Conservation (phyloP, 2,797 vertebrate genomes). For the Paratrypauchen microcephalus region DNA sequence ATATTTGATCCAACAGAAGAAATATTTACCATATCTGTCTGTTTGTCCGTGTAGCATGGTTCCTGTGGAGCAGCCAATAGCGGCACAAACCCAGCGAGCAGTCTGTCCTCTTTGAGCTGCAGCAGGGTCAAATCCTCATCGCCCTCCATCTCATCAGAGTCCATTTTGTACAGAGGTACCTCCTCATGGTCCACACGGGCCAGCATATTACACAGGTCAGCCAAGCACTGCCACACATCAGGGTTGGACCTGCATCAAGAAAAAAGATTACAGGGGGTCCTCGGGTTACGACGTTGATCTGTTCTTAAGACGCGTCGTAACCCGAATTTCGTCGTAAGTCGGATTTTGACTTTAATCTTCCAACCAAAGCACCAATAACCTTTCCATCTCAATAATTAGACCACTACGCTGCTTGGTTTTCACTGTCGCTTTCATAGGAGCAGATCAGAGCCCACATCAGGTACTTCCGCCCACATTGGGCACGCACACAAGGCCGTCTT, state of each 20-base stretch:
- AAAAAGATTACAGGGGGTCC: too few species aligned
- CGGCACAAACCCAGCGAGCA: slow-evolving; percentile 81
- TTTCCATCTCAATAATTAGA: too few species aligned
- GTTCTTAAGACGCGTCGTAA: too few species aligned
- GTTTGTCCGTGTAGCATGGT: slow-evolving; percentile 93
- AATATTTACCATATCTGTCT: slow-evolving; percentile 82
- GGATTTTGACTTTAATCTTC: too few species aligned
- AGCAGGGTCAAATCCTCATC: slow-evolving; percentile 83
- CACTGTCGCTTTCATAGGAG: too few species aligned
- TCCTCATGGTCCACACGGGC: slow-evolving; percentile 92
- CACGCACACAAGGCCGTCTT: too few species aligned
- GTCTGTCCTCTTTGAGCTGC: slow-evolving; percentile 78
- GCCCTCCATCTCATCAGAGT: slow-evolving; percentile 79
- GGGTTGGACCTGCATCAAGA: slow-evolving; percentile 77
- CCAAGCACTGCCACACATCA: slow-evolving; percentile 92
- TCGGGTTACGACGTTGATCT: too few species aligned
- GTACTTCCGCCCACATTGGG: too few species aligned
- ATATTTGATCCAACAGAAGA: not conserved
- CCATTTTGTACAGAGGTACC: slow-evolving; percentile 89
- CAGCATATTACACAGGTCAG: slow-evolving; percentile 92
- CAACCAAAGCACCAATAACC: too few species aligned
- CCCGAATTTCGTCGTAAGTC: too few species aligned
- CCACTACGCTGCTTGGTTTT: too few species aligned
- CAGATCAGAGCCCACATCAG: too few species aligned
- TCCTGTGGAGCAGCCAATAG: slow-evolving; percentile 88